Evolutionary conservation across 2,888 invertebrate species (phyloP), one percentile per base, ranked within the genome.

Genomic region (Quadroppia sp.): DNA sequence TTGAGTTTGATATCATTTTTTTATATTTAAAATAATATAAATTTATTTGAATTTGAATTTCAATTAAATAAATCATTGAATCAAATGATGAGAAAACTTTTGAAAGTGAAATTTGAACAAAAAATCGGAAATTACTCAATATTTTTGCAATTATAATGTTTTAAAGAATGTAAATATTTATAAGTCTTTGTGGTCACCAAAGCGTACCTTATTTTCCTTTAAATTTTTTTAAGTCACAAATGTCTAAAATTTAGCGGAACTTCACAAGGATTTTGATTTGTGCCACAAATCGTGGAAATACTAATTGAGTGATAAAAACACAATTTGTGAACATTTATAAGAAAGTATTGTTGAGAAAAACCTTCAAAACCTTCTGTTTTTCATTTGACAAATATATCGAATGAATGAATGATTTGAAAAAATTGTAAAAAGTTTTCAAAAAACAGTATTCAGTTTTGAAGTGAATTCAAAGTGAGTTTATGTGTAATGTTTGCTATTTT

Each of bases 131-230:
- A 50, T n/a, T 50, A 36, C 36, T 36, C 36, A 36, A 36, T 36
- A 36, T 36, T 36, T 36, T 48, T 48, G 48, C 48, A 48, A 48
- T 9, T 48, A 20, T 11, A 48, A 9, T 48, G 48, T 15, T 7
- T 36, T 9, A 53, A 53, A 53, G 59, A 61, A 61, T 61, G 30
- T 17, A 15, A 61, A 61, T 32, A 30, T 32, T 32, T 36, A 36
- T 7, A 4, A 9, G 36, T 15, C 4, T 6, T 48, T 48, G 20
- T 53, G 17, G 30, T 20, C 42, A 67, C 1, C 42, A 67, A 67
- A n/a, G 67, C 67, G 42, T 67, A 20, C 40, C 40, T 25, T 67
- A 23, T 25, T 67, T 67, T 67, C 67, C 67, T 20, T 42, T n/a
- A 20, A 67, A 42, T n/a, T 40, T 25, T 56, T 13, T 56, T 25